Base-by-base conservation (phyloP, 2,888 invertebrate genomes). In the Cephus pygmeus region DNA sequence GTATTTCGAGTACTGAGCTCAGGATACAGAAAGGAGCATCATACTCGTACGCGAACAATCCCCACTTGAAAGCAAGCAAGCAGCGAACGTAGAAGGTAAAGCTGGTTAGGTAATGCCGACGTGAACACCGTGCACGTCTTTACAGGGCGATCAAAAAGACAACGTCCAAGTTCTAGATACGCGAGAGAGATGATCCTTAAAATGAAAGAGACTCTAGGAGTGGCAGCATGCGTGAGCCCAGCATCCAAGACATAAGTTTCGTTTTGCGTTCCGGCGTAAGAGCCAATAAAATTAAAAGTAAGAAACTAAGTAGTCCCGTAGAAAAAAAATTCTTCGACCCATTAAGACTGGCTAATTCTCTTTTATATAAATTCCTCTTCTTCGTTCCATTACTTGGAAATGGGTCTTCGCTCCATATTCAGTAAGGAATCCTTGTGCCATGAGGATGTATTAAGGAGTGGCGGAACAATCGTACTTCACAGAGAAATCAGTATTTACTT, bases 1-100 rank as follows among this genome's bases (percentile, higher is more conserved):
- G 78, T 80, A 73, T 69, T 78, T 77, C 78, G 93, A 87, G 68
- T 89, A 90, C 94, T 94, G 94, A 34, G 94, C 76, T 80, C 80
- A 79, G 80, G 69, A 80, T 84, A 82, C 79, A 80, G 85, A 84
- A 85, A 85, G 84, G 84, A 83, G 85, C 81, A 84, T 86, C 84
- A 84, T 82, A 82, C 81, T 73, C 81, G 81, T 75, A 74, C 78
- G 79, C 80, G 82, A 81, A 82, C 84, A 80, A 85, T 84, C 85
- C 86, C 85, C 87, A 85, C 87, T 85, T 82, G 79, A 76, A 79
- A 69, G 34, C 83, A 74, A 81, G 81, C 79, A 73, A 81, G 82
- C 79, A 83, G 84, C 79, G 83, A 81, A 86, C 88, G 85, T 88
- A 88, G 85, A 89, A 88, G 88, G 88, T 81, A 85, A 88, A 88